Evolutionary conservation across 2,888 invertebrate genomes (phyloP).

Genomic region (Eristalinus aeneus): DNA sequence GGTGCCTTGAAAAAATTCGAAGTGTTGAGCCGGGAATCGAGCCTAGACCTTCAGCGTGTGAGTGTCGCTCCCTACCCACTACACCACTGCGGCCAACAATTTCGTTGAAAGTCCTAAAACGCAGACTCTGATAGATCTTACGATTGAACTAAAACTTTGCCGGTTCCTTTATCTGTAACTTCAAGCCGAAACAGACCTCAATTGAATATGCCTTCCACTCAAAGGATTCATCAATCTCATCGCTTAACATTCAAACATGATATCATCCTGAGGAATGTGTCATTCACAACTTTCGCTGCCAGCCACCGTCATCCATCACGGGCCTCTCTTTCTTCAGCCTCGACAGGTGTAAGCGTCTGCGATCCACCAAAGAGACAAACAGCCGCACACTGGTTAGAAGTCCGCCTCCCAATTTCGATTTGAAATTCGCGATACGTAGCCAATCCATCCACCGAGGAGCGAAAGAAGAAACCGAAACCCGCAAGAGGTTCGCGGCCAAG

Average conservation of each 20-base stretch:
- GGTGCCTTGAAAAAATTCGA: no score
- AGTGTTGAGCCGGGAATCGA: no score
- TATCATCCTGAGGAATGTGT: slow-evolving; percentile 12
- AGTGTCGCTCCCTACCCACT: no score
- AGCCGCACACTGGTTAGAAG: neutral
- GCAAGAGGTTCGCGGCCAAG: slow-evolving; percentile 61
- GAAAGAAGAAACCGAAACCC: neutral
- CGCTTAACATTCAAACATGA: neutral
- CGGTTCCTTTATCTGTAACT: no score
- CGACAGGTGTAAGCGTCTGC: neutral
- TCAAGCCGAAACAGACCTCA: no score
- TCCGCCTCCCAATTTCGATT: neutral
- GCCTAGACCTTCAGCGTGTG: no score
- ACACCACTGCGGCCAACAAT: no score
- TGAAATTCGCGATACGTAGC: neutral
- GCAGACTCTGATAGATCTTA: no score
- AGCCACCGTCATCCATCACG: slow-evolving; percentile 21
- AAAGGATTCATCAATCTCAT: neutral
- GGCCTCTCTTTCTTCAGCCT: neutral
- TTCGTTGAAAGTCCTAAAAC: no score
- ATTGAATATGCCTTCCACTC: no score
- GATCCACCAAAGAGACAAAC: neutral
- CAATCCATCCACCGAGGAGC: neutral
- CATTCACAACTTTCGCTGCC: slow-evolving; percentile 44
- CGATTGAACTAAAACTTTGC: no score